Base-by-base conservation (phyloP, 2,113 vertebrate species). In the Peromyscus maniculatus region DNA sequence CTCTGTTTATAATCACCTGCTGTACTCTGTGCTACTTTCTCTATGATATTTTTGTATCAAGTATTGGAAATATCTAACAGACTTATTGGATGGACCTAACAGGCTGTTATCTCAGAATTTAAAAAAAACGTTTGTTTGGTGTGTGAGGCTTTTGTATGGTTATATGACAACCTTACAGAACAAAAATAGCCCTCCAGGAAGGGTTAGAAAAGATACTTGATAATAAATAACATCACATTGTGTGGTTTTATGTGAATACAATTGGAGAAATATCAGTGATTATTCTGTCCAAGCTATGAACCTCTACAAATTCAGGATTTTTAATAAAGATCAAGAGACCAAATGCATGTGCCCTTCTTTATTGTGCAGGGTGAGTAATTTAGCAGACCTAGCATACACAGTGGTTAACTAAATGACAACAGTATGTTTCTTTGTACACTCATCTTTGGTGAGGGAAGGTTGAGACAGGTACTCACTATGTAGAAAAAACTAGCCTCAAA, bases 1-100 rank as follows among this genome's bases (percentile, higher is more conserved):
- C 22, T 97, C 7, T 97, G 67, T 97, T 97, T 93, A 77, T 91
- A 92, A 84, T 90, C 28, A 88, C 33, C n/a, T 95, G 33, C 66
- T 84, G 62, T 46, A 86, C 26, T 55, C 16, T 52, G 16, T 74
- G 59, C 52, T 17, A 3, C 86, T 78, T 94, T 92, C 43, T 96
- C 36, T 87, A 46, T 11, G 52, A 78, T 91, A 64, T 91, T 94
- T 94, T 93, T 95, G 62, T 91, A 67, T 93, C 22, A 79, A 52
- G 49, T 91, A 82, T 39, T 79, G 28, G 74, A 83, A 91, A 49
- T 12, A 79, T 43, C 49, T 93, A 69, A 52, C 22, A 96, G 17
- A 43, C 75, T 55, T 93, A 62, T 24, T 91, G 55, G 16, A 36
- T 93, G 12, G 71, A 79, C 24, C 78, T 72, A 88, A 49, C 7